A percentile compares a stretch with the other conserved stretches of the same genome.
Conservation (phyloP, 1,140 invertebrate species). For the Bombus impatiens region DNA sequence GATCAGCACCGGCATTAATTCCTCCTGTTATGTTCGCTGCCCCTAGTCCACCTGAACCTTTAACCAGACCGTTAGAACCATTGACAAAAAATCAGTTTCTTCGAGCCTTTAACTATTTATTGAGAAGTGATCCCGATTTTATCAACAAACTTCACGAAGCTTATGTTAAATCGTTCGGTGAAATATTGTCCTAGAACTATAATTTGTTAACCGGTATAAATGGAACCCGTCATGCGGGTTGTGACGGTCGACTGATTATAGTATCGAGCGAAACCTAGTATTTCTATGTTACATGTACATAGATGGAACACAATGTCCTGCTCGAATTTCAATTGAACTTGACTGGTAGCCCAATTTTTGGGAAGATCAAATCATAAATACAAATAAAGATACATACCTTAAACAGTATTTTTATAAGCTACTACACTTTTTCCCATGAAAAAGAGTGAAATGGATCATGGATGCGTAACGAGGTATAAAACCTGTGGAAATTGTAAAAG, state of each 20-base stretch:
- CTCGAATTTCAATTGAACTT: conserved; percentile 55
- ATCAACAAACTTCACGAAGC: conserved; percentile 94
- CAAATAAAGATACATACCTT: conserved; percentile 60
- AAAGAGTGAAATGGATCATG: conserved; percentile 1
- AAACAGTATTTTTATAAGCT: conserved; percentile 80
- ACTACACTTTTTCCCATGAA: conserved; percentile 56
- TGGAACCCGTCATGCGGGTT: conserved; percentile 58
- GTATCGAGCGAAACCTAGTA: conserved; percentile 56
- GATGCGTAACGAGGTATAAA: conserved; percentile 5
- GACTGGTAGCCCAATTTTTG: conserved; percentile 42
- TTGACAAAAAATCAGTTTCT: conserved; percentile 93
- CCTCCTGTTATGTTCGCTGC: conserved; percentile 92
- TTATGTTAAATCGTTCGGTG: conserved; percentile 92
- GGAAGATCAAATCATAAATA: conserved; percentile 33
- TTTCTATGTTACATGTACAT: conserved; percentile 56
- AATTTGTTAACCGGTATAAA: conserved; percentile 17
- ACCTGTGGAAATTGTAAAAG: conserved; percentile 20
- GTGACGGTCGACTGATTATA: conserved; percentile 58
- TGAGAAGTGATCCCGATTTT: conserved; percentile 94
- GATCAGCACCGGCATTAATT: conserved; percentile 87
- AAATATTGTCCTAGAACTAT: conserved; percentile 84
- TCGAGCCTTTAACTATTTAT: conserved; percentile 92
- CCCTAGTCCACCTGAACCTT: conserved; percentile 77
- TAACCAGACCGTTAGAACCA: conserved; percentile 84
- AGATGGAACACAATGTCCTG: conserved; percentile 40